A percentile compares a stretch with the other conserved stretches of the same genome.
phyloP scores from a whole-genome alignment of 2,888 invertebrate species.

The Agrochola lychnidis region DNA sequence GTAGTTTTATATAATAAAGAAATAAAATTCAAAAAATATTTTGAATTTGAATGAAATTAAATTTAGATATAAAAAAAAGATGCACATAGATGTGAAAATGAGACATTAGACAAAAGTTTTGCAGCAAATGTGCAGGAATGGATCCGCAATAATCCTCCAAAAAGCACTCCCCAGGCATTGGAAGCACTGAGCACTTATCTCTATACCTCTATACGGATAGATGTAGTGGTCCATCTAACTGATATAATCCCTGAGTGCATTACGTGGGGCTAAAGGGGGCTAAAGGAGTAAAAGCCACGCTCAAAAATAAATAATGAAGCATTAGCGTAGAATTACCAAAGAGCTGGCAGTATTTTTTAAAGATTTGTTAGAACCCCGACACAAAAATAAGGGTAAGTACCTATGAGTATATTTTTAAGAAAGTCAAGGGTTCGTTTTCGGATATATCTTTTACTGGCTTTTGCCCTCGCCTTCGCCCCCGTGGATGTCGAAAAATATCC shows the following conservation, averaged over 20 bases:
- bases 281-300: background rate
- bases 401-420: background rate
- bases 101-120: conserved; percentile 11
- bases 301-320: conserved; percentile 6
- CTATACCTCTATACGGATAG: background rate
- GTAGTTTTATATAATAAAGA: too few relatives aligned
- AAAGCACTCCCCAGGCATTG: conserved; percentile 26
- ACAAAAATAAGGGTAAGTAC: background rate
- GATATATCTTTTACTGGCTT: background rate
- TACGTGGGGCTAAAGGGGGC: background rate
- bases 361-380: background rate
- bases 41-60: too few relatives aligned
- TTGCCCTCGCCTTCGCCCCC: too few relatives aligned
- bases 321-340: conserved; percentile 7
- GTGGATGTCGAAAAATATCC: too few relatives aligned
- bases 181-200: conserved; percentile 34
- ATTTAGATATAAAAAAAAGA: too few relatives aligned
- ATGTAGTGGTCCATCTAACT: conserved; percentile 1
- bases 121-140: conserved; percentile 18
- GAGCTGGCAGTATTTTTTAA: background rate
- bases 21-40: too few relatives aligned
- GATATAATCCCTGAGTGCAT: conserved; percentile 47
- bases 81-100: background rate
- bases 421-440: background rate
- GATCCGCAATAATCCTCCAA: conserved; percentile 42